Base-by-base conservation (phyloP, 2,888 invertebrate species). In the Andrena trimmerana region DNA sequence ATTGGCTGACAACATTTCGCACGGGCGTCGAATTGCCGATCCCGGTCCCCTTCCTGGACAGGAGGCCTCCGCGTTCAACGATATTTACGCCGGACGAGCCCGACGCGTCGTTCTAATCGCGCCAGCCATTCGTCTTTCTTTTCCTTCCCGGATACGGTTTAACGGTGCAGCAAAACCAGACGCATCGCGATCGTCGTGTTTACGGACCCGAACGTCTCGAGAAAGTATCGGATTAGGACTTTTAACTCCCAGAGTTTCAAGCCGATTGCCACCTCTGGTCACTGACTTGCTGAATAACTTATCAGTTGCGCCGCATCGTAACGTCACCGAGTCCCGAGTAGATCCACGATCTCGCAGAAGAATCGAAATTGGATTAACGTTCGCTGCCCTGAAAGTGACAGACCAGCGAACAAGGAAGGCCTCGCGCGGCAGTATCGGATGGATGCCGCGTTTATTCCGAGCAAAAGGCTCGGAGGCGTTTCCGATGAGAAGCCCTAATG, bases 1-100 rank as follows among this genome's bases (percentile, higher is more conserved):
- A 94, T 94, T 94, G 94, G 91, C 94, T 94, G 94, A 94, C 94
- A 94, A 94, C 94, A 92, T 93, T 89, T 94, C 93, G 92, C 92
- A 84, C 89, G 82, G 83, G 69, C 88, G 83, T 90, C 90, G 91
- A 93, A 93, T 93, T 92, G 93, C 89, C 86, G 84, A 84, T 80
- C 77, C 76, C 48, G 54, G 27, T 20, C 78, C 84, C 69, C 71
- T 60, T 69, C 75, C 68, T 69, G 59, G 57, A 59, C 76, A 59
- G 27, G 31, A 54, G 67, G 27, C 63, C 67, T 57, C 71, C 78
- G 62, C 54, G 83, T 52, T 66, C 73, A 69, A 59, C 76, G 76
- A 87, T 83, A 87, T 87, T 87, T 85, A 88, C 83, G 86, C 83
- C 75, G 78, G 83, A 52, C 78, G 60, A 67, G 13, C 71, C 52